Evolutionary conservation across 1,140 invertebrate genomes (phyloP).

Genomic region (Atta cephalotes): DNA sequence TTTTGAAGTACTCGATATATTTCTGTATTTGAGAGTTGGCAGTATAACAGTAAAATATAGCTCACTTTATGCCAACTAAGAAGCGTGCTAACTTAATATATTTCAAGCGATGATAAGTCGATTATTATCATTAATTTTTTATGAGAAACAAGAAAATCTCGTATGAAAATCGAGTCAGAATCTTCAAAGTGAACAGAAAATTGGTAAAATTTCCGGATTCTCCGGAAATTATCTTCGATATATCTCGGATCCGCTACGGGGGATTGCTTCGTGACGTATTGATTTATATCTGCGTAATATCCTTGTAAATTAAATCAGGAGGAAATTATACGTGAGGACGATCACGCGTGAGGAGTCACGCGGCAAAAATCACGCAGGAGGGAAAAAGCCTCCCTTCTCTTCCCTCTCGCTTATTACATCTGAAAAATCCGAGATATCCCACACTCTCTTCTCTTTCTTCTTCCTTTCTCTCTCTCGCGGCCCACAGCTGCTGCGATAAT

Average conservation of each 20-base stretch:
- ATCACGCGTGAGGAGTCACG: background rate
- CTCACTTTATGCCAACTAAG: background rate
- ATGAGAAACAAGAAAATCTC: background rate
- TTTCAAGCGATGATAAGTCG: background rate
- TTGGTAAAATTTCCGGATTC: background rate
- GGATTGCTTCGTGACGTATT: background rate
- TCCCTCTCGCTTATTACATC: background rate
- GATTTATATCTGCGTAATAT: background rate
- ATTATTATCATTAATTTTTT: background rate
- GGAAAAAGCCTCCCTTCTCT: background rate
- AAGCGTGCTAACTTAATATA: background rate
- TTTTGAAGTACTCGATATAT: background rate
- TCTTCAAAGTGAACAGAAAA: background rate
- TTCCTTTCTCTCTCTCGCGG: conserved; percentile 2
- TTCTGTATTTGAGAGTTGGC: background rate
- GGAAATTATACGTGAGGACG: conserved; percentile 1
- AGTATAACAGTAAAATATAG: background rate
- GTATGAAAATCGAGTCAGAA: background rate
- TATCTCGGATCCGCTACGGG: background rate
- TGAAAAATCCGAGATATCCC: conserved; percentile 7
- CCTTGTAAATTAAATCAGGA: background rate
- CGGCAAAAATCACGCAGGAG: background rate
- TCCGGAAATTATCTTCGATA: background rate
- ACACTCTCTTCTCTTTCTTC: background rate
- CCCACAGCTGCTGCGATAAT: conserved; percentile 16